These are phyloP conservation scores for Crotalus tigris DNA, from an alignment of 2,113 vertebrate genomes.

Conservation along the genomic window DNA sequence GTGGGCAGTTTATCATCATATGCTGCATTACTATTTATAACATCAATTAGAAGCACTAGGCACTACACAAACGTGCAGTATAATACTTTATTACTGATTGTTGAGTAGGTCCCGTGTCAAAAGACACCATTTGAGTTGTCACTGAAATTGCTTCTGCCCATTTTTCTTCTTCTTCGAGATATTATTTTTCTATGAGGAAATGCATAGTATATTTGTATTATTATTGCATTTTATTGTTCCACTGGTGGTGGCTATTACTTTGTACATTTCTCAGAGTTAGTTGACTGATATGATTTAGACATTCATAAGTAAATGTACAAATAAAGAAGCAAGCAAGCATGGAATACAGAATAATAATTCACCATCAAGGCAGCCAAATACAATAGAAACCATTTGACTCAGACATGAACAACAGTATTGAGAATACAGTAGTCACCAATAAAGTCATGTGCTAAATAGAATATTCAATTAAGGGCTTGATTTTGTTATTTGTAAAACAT, in stretches of 20 bases:
- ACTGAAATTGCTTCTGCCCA: not conserved
- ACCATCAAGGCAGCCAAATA: not conserved
- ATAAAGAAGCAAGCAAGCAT: not conserved
- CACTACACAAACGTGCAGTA: not conserved
- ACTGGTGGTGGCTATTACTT: not conserved
- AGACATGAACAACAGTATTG: not conserved
- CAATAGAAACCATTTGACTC: not conserved
- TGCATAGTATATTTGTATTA: not conserved
- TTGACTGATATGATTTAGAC: not conserved
- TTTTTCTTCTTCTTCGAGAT: not conserved
- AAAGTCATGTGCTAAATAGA: not conserved
- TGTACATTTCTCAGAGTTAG: not conserved
- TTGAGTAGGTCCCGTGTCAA: not conserved
- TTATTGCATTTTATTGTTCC: not conserved
- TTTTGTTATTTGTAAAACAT: not conserved
- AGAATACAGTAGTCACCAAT: not conserved
- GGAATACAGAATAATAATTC: not conserved
- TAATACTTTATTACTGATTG: not conserved
- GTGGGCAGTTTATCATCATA: not conserved
- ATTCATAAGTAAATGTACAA: not conserved
- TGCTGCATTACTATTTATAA: not conserved
- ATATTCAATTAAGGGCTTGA: not conserved
- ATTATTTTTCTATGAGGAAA: not conserved
- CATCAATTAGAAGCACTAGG: not conserved
- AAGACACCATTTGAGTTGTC: not conserved